phyloP scores from a whole-genome alignment of 2,888 invertebrate genomes.

The Cerastis rubricosa region DNA sequence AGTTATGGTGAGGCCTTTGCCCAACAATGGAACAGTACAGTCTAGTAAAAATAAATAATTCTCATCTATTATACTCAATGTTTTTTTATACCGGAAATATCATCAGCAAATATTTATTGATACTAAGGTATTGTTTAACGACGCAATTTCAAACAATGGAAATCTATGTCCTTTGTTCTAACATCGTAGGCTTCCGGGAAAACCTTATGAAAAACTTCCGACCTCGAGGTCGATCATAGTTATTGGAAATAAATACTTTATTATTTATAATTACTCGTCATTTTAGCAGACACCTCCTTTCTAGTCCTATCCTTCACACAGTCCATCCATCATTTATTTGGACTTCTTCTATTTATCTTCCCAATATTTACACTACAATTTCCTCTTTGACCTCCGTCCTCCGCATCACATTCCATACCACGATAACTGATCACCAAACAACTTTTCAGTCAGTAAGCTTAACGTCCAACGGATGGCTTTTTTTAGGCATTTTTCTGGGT shows the following conservation, averaged over 20 bases:
- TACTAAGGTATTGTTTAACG: not conserved
- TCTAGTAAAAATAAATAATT: not conserved
- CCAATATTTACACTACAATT: too few species aligned
- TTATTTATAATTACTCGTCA: too few species aligned
- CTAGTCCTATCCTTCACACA: too few species aligned
- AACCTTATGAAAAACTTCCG: constrained; percentile 26
- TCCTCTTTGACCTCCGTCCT: too few species aligned
- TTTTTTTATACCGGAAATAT: not conserved
- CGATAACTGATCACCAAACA: too few species aligned
- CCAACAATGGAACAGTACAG: not conserved
- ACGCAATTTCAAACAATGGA: constrained; percentile 33
- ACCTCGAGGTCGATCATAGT: constrained; percentile 12
- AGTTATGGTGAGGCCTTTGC: not conserved
- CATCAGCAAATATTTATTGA: constrained; percentile 10
- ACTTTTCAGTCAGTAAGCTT: too few species aligned
- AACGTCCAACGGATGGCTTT: too few species aligned
- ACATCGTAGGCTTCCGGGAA: constrained; percentile 25
- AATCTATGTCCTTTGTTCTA: constrained; percentile 35
- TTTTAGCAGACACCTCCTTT: too few species aligned
- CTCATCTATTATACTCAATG: not conserved
- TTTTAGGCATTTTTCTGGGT: not conserved
- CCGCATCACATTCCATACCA: too few species aligned
- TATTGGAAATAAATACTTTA: not conserved
- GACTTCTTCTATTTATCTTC: too few species aligned
- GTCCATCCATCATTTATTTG: too few species aligned